Evolutionary conservation across 1,140 invertebrate species (phyloP).

Genomic region (Drosophila tropicalis): DNA sequence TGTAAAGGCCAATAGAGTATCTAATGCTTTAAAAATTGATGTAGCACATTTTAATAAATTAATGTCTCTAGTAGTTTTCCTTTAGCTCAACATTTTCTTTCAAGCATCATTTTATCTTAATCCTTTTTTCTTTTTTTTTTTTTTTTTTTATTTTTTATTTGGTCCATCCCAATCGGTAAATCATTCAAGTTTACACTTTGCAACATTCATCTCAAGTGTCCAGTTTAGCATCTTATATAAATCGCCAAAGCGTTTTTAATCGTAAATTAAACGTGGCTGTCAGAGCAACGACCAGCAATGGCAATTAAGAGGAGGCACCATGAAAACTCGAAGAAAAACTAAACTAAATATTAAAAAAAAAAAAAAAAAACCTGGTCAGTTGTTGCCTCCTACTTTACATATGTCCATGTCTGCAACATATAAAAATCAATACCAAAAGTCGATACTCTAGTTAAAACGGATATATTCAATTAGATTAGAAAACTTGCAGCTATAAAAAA

Average conservation of each 20-base stretch:
- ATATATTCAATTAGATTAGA: background rate
- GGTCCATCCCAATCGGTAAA: background rate
- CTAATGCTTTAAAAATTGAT: too few relatives aligned
- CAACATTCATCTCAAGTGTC: slow-evolving; percentile 12
- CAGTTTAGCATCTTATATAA: slow-evolving; percentile 20
- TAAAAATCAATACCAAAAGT: background rate
- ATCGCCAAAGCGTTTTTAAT: slow-evolving; percentile 2
- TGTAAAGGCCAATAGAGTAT: too few relatives aligned
- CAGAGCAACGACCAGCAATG: background rate
- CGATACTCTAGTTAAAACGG: slow-evolving; percentile 6
- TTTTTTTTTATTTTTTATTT: too few relatives aligned
- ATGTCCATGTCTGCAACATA: background rate
- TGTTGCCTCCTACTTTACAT: slow-evolving; percentile 1
- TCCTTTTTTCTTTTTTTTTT: too few relatives aligned
- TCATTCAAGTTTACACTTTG: slow-evolving; percentile 3
- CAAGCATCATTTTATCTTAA: too few relatives aligned
- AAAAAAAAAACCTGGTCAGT: background rate
- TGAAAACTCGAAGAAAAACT: background rate
- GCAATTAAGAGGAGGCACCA: slow-evolving; percentile 13
- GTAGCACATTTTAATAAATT: too few relatives aligned
- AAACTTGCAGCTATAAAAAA: background rate
- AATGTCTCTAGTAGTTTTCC: too few relatives aligned
- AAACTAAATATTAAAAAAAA: too few relatives aligned
- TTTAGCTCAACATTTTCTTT: too few relatives aligned
- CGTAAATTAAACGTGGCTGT: slow-evolving; percentile 12